These are phyloP conservation scores for Helostoma temminkii DNA, from an alignment of 2,797 vertebrate species.

Conservation along the genomic window DNA sequence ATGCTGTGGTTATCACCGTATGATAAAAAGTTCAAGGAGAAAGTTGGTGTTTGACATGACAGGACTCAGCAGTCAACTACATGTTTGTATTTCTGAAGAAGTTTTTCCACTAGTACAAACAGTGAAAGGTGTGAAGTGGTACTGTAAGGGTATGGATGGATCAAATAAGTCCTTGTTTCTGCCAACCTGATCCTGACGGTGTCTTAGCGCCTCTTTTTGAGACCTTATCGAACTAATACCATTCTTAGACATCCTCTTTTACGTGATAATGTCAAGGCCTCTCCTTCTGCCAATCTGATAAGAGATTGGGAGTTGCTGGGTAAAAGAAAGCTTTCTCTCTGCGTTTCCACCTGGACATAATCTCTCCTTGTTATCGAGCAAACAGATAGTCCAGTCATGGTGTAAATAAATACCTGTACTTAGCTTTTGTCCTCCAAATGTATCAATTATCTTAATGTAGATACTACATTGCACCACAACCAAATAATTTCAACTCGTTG, in stretches of 20 bases:
- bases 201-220: slow-evolving; percentile 10
- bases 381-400: slow-evolving; percentile 8
- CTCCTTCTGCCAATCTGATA: slow-evolving; percentile 63
- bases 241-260: slow-evolving; percentile 20
- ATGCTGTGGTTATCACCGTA: slow-evolving; percentile 12
- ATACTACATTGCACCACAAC: background rate
- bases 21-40: slow-evolving; percentile 27
- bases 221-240: slow-evolving; percentile 45
- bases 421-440: slow-evolving; percentile 5
- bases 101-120: background rate
- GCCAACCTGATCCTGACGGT: slow-evolving; percentile 7
- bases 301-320: slow-evolving; percentile 27
- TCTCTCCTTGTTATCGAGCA: slow-evolving; percentile 39
- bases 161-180: slow-evolving; percentile 36
- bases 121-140: background rate
- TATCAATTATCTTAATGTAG: slow-evolving; percentile 5
- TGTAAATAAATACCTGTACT: slow-evolving; percentile 34
- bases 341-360: slow-evolving; percentile 51
- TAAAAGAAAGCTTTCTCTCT: slow-evolving; percentile 60
- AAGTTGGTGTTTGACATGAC: slow-evolving; percentile 21
- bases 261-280: slow-evolving; percentile 59
- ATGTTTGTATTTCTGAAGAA: background rate
- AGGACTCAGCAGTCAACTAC: background rate
- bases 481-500: too few relatives aligned
- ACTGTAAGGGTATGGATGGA: slow-evolving; percentile 1